Base-by-base conservation (phyloP, 2,113 vertebrate species). In the Notarius lentiginosus region DNA sequence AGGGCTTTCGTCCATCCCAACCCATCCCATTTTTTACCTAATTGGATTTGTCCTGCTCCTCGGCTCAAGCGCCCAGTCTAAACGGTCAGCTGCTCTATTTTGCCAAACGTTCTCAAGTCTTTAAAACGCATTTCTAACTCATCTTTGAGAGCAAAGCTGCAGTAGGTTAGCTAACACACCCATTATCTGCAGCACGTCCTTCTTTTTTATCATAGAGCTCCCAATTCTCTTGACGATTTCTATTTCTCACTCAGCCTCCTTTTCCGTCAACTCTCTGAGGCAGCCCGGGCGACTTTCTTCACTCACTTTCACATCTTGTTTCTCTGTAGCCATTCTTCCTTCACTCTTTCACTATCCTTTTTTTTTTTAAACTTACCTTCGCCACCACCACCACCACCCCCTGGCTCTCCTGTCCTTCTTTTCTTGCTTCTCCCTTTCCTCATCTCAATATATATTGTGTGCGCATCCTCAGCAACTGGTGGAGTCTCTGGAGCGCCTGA, bases 401-500 rank as follows among this genome's bases (percentile, higher is more conserved):
- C 20, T 55, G 2, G 30, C 73, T 30, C 75, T 41, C 81, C 27
- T 85, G 63, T 24, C 79, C 5, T 80, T 1, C 24, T 55, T 76
- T 76, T 41, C 5, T n/a, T 83, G n/a, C 20, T 7, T 47, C n/a
- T 77, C 55, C 72, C 0, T 72, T 51, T 63, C 2, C 70, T 1
- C 34, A 10, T 65, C 88, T 17, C 53, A 41, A 17, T 22, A 15
- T 84, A 7, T 53, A 27, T 72, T 53, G n/a, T 17, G 75, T 20
- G 85, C 79, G 49, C 86, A 75, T 86, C 90, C 84, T 88, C 94
- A 99, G 98, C 98, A 99, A 96, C 89, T 99, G 79, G 87, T 94
- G 0, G 98, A 99, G 88, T 92, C 97, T 34, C 95, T 97, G 49
- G 98, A 99, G 90, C 96, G 97, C 7, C 86, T 98, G 84, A 97